A percentile compares a stretch with the other conserved stretches of the same genome.
phyloP scores from a whole-genome alignment of 2,888 invertebrate genomes.

The Pseudococcus jackbeardsleyi region DNA sequence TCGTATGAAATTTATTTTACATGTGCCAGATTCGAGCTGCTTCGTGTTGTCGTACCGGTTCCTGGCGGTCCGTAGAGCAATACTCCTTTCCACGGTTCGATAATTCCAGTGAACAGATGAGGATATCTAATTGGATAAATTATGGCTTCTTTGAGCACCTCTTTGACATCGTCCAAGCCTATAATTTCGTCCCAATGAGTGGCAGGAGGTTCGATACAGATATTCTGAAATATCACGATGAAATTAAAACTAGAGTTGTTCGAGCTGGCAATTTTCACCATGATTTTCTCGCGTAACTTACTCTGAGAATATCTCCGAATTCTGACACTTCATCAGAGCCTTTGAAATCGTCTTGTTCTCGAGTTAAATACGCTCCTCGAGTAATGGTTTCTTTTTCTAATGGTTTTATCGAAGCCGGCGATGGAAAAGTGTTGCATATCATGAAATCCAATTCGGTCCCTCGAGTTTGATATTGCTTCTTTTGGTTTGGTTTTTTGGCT shows the following conservation, averaged over 20 bases:
- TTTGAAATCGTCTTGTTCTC: not conserved
- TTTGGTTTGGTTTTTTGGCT: conserved; percentile 27
- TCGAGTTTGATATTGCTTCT: not conserved
- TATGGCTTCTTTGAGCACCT: conserved; percentile 86
- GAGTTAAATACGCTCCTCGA: not conserved
- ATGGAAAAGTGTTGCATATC: not conserved
- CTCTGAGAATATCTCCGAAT: not conserved
- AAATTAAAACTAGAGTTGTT: too few species aligned
- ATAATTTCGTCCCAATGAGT: conserved; percentile 86
- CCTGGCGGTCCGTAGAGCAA: conserved; percentile 84
- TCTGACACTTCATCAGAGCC: not conserved
- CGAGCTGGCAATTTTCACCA: too few species aligned
- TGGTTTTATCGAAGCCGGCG: not conserved
- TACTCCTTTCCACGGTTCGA: conserved; percentile 88
- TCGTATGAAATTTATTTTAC: not conserved
- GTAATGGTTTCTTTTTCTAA: not conserved
- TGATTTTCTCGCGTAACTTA: not conserved
- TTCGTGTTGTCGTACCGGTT: conserved; percentile 74
- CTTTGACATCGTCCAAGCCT: conserved; percentile 82
- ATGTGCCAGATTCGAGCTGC: not conserved
- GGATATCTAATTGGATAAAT: conserved; percentile 85
- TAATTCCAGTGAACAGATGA: conserved; percentile 77
- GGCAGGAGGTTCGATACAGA: not conserved
- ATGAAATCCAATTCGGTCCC: not conserved
- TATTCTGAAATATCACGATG: not conserved